Evolutionary conservation across 2,888 invertebrate genomes (phyloP), one percentile per base, ranked within the genome.

Genomic region (Crossocerus cetratus): DNA sequence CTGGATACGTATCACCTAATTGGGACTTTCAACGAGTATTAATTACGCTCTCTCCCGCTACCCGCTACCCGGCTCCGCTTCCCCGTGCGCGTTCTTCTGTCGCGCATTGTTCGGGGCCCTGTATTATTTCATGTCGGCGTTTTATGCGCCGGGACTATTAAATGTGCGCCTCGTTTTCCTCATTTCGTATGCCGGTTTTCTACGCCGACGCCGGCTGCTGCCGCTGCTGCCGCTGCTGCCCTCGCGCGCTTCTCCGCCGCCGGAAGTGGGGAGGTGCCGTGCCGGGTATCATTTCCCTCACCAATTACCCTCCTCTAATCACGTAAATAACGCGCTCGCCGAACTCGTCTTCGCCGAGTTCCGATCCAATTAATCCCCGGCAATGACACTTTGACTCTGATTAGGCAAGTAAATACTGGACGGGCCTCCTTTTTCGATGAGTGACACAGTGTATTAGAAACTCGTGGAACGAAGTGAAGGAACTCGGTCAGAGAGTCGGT

Each of bases 291-390:
- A 63, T 71, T 78, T 76, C 66, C 70, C 74, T 68, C 60, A 18
- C 71, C 77, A 74, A 78, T 78, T 78, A 78, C 71, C 32, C 74
- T 49, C 63, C 59, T 74, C 76, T 72, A 74, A 77, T 78, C 69
- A 72, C 72, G 69, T 78, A 76, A 78, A 78, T 78, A 77, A 68
- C 63, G 76, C 70, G 63, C 69, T 21, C 65, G 14, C 49, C 16
- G 8, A n/a, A 49, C 23, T 42, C 2, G 22, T 44, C 55, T 57
- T 23, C 32, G 69, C 70, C 68, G 68, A 77, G 66, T 63, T 70
- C 58, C 49, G 65, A 59, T 42, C 22, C 18, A 14, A 11, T 14
- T n/a, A 2, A 14, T n/a, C 2, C 32, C 18, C 42, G 60, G 43
- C 5, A 22, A 58, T n/a, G 43, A 65, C 58, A 64, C 43, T 43